Evolutionary conservation across 2,888 invertebrate species (phyloP), one percentile per base, ranked within the genome.

Genomic region (Dryobotodes eremita): DNA sequence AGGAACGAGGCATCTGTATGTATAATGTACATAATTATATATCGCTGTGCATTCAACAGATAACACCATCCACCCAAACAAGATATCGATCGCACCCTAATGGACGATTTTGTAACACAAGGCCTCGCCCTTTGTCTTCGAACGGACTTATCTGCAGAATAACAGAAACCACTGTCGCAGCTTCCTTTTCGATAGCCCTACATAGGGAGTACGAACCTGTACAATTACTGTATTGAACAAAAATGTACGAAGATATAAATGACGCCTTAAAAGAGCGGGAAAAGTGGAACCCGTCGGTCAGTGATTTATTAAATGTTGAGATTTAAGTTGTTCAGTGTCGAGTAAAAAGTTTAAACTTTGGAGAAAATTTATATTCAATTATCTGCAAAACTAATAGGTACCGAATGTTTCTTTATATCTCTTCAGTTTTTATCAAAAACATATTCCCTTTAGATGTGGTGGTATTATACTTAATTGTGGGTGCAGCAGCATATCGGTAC

Each of bases 101-200:
- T 72, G 66, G 74, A 75, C 26, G 50, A 75, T 86, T 77, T 73
- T 50, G 72, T 48, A 70, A 62, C 57, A 78, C 46, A 71, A 26
- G n/a, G 53, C 69, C 62, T 57, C 31, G 26, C 26, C 64, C 53
- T 65, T 86, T 75, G 61, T 83, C 76, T 86, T 66, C 64, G 50
- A 83, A 77, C 57, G 42, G 57, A 75, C 72, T 82, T 69, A 76
- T 72, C 70, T 68, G 13, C 53, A 55, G 36, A 70, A 70, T 36
- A 42, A n/a, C 55, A 53, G 68, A 79, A 69, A 42, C 59, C 64
- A 62, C 71, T 76, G 57, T 71, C 69, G 5, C 42, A 42, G 42
- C 42, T 42, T 42, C 69, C 59, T 64, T 82, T 78, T 57, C n/a
- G 36, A 23, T 11, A 65, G 20, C 50, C 61, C 57, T 31, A 31